Conservation (phyloP, 2,797 vertebrate genomes). For the Gorsachius magnificus region DNA sequence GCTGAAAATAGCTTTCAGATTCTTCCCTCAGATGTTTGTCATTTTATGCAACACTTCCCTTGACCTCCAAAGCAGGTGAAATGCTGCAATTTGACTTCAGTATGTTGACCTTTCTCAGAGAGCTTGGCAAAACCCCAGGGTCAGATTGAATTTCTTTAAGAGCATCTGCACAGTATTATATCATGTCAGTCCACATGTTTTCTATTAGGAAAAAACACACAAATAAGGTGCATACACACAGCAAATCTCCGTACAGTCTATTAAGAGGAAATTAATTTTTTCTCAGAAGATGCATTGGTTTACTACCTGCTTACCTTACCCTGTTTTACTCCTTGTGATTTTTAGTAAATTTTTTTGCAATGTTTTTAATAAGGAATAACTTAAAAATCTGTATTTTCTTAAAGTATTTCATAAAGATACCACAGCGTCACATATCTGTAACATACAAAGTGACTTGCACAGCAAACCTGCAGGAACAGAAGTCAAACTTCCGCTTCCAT, state of each 20-base stretch:
- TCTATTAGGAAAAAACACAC: background rate
- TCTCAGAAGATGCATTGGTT: background rate
- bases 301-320: background rate
- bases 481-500: background rate
- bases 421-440: background rate
- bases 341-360: background rate
- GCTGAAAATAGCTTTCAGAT: background rate
- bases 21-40: background rate
- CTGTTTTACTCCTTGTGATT: background rate
- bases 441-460: background rate
- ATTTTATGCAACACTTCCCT: constrained; percentile 33
- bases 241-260: background rate
- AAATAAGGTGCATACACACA: background rate
- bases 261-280: background rate
- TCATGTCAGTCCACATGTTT: background rate
- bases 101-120: constrained; percentile 56
- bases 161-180: constrained; percentile 26
- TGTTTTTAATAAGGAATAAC: background rate
- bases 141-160: constrained; percentile 45
- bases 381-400: background rate
- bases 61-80: constrained; percentile 23
- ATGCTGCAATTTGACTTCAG: background rate
- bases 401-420: background rate
- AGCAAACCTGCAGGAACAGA: background rate
- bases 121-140: constrained; percentile 25